Evolutionary conservation across 1,140 invertebrate species (phyloP).

Genomic region (Apis cerana): DNA sequence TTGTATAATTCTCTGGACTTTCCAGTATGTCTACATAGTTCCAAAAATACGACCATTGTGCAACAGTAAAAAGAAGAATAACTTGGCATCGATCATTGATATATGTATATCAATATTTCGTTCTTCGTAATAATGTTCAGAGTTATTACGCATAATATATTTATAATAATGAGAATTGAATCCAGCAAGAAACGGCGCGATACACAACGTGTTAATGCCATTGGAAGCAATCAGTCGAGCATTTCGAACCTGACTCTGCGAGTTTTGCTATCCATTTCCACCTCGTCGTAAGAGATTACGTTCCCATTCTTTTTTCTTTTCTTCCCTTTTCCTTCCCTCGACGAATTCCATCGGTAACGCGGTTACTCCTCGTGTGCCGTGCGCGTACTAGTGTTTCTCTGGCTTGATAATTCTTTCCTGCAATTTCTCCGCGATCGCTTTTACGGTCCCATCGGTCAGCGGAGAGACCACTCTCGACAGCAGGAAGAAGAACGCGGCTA

Average conservation of each 20-base stretch:
- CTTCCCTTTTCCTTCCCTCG: not conserved
- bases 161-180: no score
- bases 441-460: conserved; percentile 49
- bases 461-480: conserved; percentile 15
- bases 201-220: no score
- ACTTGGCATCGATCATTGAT: no score
- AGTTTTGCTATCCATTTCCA: conserved; percentile 3
- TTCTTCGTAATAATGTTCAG: no score
- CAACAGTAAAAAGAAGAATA: no score
- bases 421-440: conserved; percentile 62
- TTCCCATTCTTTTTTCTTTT: not conserved
- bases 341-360: not conserved
- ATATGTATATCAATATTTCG: no score
- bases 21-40: no score
- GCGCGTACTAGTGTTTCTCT: conserved; percentile 22
- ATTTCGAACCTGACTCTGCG: not conserved
- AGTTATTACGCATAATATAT: no score
- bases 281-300: not conserved
- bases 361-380: not conserved
- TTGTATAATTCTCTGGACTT: no score
- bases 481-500: conserved; percentile 51
- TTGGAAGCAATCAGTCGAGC: not conserved
- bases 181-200: no score
- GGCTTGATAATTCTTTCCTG: conserved; percentile 51
- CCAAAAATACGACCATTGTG: not conserved